Evolutionary conservation across 2,113 vertebrate genomes (phyloP), one percentile per base, ranked within the genome.

Genomic region (Peromyscus californicus): DNA sequence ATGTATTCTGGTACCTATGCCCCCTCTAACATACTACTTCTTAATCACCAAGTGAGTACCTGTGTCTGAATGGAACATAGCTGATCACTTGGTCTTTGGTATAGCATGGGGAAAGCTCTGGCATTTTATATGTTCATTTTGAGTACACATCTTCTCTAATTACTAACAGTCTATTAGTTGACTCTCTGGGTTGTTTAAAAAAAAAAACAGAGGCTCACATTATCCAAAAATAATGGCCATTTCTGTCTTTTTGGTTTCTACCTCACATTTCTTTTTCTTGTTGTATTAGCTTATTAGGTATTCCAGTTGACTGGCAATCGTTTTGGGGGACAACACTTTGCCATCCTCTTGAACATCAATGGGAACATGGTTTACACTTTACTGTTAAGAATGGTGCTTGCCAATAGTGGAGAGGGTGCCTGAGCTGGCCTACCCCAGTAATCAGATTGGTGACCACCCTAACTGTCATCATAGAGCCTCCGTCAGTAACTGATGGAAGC

Each of bases 231-330:
- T 39, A 65, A 61, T n/a, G 24, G 9, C 16, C 80, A 21, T 57
- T 89, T 54, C 89, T 29, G 21, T 80, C 65, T 82, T 39, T 39
- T 63, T n/a, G 59, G 29, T 0, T 65, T 59, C 19, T 61, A 65
- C 36, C 3, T 83, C 33, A 9, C n/a, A 67, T 86, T 95, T 80
- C 39, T 82, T 78, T 80, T 87, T 79, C 26, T 36, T 33, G 7
- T 83, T 90, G 72, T 80, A 13, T 78, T 93, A 65, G 57, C 48
- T 93, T 94, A 89, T 82, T 93, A 69, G 84, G 36, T 93, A 78
- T 39, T 22, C 16, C 42, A 76, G 39, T 70, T 57, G 9, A 76
- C 76, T 89, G 75, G 51, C 33, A 54, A 80, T 33, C 13, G 67
- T 78, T 91, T 4, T 22, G 24, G 26, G 3, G 13, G 76, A 12